phyloP scores from a whole-genome alignment of 2,888 invertebrate species.

The Morpho helenor region DNA sequence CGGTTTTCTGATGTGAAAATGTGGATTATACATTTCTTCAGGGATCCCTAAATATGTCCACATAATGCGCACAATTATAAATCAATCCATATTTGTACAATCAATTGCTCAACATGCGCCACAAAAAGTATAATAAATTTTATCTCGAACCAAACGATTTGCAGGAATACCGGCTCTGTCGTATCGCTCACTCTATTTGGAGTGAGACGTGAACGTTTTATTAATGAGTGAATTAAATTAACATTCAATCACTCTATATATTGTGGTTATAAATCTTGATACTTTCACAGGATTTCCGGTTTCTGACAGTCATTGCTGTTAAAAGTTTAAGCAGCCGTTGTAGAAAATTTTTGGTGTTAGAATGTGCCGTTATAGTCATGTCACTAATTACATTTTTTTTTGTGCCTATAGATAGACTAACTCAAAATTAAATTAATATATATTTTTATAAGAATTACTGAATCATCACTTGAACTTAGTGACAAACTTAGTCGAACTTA shows the following conservation, averaged over 20 bases:
- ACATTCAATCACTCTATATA: slow-evolving; percentile 10
- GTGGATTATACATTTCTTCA: background rate
- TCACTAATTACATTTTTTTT: too few relatives aligned
- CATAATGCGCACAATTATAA: slow-evolving; percentile 7
- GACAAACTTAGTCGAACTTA: too few relatives aligned
- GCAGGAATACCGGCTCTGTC: slow-evolving; percentile 1
- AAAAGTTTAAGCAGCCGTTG: too few relatives aligned
- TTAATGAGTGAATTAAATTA: slow-evolving; percentile 18
- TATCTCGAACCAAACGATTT: slow-evolving; percentile 8
- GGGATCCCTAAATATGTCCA: slow-evolving; percentile 1
- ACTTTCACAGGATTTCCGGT: slow-evolving; percentile 5
- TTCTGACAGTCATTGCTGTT: too few relatives aligned
- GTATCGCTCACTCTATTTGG: slow-evolving; percentile 9
- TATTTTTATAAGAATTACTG: too few relatives aligned
- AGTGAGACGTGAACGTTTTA: slow-evolving; percentile 16
- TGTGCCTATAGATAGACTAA: too few relatives aligned
- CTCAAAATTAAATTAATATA: too few relatives aligned
- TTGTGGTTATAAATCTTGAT: slow-evolving; percentile 3
- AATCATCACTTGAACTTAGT: too few relatives aligned
- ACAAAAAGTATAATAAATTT: slow-evolving; percentile 18
- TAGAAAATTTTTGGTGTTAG: too few relatives aligned
- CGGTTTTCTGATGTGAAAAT: too few relatives aligned
- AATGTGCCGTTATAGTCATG: too few relatives aligned
- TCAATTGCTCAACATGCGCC: slow-evolving; percentile 8
- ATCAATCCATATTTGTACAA: slow-evolving; percentile 14